These are phyloP conservation scores for Mesoclemmys tuberculata DNA, from an alignment of 2,113 vertebrate genomes.

Conservation along the genomic window DNA sequence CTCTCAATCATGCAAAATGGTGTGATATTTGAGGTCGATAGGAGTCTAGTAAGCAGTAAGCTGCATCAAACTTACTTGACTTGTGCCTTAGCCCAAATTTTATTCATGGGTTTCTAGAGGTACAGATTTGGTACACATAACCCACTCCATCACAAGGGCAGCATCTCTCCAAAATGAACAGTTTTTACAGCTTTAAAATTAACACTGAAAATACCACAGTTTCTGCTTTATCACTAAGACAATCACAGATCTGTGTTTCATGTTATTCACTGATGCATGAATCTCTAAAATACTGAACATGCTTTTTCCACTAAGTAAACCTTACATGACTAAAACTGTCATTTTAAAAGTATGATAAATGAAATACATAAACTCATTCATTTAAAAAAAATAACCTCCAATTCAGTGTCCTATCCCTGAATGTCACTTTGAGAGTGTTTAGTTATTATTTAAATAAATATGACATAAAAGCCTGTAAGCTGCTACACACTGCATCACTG, in stretches of 20 bases:
- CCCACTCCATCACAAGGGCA: background rate
- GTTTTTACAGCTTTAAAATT: background rate
- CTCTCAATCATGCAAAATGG: background rate
- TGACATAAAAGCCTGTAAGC: background rate
- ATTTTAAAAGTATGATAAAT: background rate
- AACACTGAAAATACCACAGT: background rate
- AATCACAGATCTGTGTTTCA: background rate
- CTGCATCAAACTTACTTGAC: background rate
- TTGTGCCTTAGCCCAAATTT: background rate
- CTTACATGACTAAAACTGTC: background rate
- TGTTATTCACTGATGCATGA: background rate
- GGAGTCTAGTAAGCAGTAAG: background rate
- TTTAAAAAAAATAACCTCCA: background rate
- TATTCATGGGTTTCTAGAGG: background rate
- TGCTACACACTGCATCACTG: slow-evolving; percentile 35
- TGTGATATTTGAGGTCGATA: background rate
- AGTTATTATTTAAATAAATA: background rate
- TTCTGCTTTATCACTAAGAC: background rate
- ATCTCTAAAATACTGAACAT: background rate
- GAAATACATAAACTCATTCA: background rate
- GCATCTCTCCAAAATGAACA: background rate
- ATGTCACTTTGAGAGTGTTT: background rate
- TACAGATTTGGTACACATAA: background rate
- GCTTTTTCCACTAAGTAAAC: background rate
- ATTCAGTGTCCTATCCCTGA: background rate